Base-by-base conservation (phyloP, 2,888 invertebrate species). In the Agriopis marginaria region DNA sequence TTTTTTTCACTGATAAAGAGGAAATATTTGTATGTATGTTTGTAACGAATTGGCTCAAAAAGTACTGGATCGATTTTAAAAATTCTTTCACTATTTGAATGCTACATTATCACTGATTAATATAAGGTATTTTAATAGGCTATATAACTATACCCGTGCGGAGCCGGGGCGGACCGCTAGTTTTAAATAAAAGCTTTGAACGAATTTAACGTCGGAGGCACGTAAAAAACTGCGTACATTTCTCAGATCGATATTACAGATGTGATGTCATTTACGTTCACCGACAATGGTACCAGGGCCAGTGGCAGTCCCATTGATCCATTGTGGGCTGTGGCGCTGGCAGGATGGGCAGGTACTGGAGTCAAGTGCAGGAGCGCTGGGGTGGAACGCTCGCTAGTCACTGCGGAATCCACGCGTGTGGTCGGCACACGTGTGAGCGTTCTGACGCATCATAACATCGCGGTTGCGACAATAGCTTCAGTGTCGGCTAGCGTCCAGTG, bases 331-430 rank as follows among this genome's bases (percentile, higher is more conserved):
- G 89, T 91, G 77, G 76, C 66, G 70, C 69, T 74, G 75, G 66
- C 83, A 84, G 90, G 90, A 87, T 91, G 92, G 92, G 91, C 86
- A 84, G 84, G 90, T 84, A 59, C 55, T 81, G 83, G 89, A 92
- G 91, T 93, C 92, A 92, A 91, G 93, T 92, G 92, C 90, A 90
- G 91, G 91, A 88, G 83, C 92, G 84, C 78, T 86, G 85, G 90
- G 75, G 89, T 91, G 93, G 92, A 93, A 93, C 93, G 88, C 76
- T 75, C 74, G 73, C 76, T 77, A 81, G 85, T 90, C 92, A 92
- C 88, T 86, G 86, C 83, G 86, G 85, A 86, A 81, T 84, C 89
- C 83, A 88, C 91, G 90, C 90, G 92, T 92, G 90, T 79, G 79
- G 80, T 70, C 78, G 77, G 61, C 82, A 88, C 92, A 92, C 93